phyloP scores from a whole-genome alignment of 2,113 vertebrate species.

The Macrotis lagotis region DNA sequence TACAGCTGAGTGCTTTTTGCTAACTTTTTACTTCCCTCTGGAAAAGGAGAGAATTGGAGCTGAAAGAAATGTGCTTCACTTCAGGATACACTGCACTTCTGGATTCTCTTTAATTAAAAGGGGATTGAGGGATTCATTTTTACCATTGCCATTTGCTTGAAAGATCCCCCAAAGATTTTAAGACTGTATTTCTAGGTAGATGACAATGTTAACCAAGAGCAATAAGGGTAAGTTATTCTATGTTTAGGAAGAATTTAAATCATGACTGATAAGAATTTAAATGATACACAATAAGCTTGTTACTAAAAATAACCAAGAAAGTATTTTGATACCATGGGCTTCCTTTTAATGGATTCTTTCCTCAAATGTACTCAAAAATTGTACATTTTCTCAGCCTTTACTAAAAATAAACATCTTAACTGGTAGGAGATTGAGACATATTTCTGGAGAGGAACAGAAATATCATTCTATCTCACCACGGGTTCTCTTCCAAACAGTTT shows the following conservation, averaged over 20 bases:
- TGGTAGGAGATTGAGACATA: not conserved
- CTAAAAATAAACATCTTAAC: slow-evolving; percentile 12
- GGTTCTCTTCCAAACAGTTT: not conserved
- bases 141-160: slow-evolving; percentile 27
- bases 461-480: not conserved
- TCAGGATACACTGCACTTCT: slow-evolving; percentile 65
- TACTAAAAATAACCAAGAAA: not conserved
- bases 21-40: slow-evolving; percentile 51
- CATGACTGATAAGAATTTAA: slow-evolving; percentile 69
- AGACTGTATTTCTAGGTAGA: slow-evolving; percentile 62
- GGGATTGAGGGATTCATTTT: slow-evolving; percentile 83
- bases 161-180: slow-evolving; percentile 70
- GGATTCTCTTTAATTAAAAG: slow-evolving; percentile 83
- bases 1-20: slow-evolving; percentile 53
- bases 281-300: slow-evolving; percentile 49
- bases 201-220: slow-evolving; percentile 66
- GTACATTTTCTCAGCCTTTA: slow-evolving; percentile 42
- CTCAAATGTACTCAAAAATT: no score
- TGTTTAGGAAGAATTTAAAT: slow-evolving; percentile 68
- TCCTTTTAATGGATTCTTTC: not conserved
- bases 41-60: slow-evolving; percentile 25
- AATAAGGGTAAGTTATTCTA: slow-evolving; percentile 66
- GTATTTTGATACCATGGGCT: not conserved
- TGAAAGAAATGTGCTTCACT: slow-evolving; percentile 70
- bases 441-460: not conserved